Evolutionary conservation across 2,888 invertebrate genomes (phyloP).

Genomic region (Cistogaster globosa): DNA sequence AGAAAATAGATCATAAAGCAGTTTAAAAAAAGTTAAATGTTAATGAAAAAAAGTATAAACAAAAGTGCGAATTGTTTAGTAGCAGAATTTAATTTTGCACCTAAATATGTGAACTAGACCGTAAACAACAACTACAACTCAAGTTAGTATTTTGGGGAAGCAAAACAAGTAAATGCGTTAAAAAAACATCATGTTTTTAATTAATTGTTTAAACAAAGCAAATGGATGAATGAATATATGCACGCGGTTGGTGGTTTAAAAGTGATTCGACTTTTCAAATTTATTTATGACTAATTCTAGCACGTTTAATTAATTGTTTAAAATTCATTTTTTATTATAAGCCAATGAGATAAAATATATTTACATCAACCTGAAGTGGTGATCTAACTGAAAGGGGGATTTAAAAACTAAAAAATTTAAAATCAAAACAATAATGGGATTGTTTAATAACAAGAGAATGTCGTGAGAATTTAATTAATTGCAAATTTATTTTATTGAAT

Average conservation of each 20-base stretch:
- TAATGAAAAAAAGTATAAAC: conserved; percentile 52
- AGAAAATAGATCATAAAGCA: conserved; percentile 25
- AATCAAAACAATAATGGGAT: not conserved
- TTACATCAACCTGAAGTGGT: not conserved
- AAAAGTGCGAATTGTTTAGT: conserved; percentile 24
- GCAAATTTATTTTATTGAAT: conserved; percentile 5
- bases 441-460: conserved; percentile 3
- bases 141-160: conserved; percentile 23
- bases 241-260: conserved; percentile 2
- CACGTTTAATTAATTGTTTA: conserved; percentile 3
- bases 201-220: conserved; percentile 35
- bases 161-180: conserved; percentile 27
- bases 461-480: conserved; percentile 43
- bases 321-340: conserved; percentile 23
- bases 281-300: conserved; percentile 35
- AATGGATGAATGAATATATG: not conserved
- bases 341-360: conserved; percentile 14
- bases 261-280: conserved; percentile 42
- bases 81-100: conserved; percentile 42
- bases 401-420: not conserved
- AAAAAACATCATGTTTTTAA: conserved; percentile 49
- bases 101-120: conserved; percentile 61
- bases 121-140: conserved; percentile 30
- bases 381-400: conserved; percentile 36
- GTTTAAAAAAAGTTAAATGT: conserved; percentile 24